A percentile compares a stretch with the other conserved stretches of the same genome.
These are phyloP conservation scores for Thalassophryne amazonica DNA, from an alignment of 2,797 vertebrate genomes.

Conservation along the genomic window DNA sequence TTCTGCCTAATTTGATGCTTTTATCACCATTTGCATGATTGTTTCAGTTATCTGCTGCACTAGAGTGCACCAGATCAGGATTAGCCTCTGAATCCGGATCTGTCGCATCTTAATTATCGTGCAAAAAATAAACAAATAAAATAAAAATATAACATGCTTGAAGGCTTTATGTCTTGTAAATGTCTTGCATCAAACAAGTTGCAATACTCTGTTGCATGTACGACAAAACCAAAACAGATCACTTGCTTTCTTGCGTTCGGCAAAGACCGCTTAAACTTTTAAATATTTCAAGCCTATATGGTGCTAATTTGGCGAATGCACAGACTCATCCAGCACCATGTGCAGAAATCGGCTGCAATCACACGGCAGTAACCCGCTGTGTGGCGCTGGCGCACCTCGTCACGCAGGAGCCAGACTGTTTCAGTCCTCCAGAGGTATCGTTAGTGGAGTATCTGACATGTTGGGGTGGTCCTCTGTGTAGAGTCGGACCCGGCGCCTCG, in stretches of 20 bases:
- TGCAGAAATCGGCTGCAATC: constrained; percentile 17
- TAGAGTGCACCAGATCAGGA: too few species aligned
- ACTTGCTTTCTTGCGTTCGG: background rate
- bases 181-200: background rate
- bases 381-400: constrained; percentile 29
- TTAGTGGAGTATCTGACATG: constrained; percentile 58
- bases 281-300: constrained; percentile 1
- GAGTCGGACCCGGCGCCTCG: constrained; percentile 33
- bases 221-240: background rate
- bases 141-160: too few species aligned
- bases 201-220: background rate
- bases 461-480: constrained; percentile 29
- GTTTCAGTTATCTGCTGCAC: too few species aligned
- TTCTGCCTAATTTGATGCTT: too few species aligned
- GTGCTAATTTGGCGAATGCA: constrained; percentile 13
- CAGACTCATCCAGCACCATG: too few species aligned
- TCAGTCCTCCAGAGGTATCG: constrained; percentile 63
- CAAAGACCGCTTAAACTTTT: background rate
- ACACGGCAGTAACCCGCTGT: constrained; percentile 23
- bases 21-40: too few species aligned
- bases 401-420: constrained; percentile 49
- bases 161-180: too few species aligned
- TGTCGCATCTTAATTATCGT: too few species aligned
- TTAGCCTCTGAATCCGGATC: too few species aligned
- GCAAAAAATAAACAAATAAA: too few species aligned